Evolutionary conservation across 2,797 vertebrate species (phyloP).

Genomic region (Falco columbarius): DNA sequence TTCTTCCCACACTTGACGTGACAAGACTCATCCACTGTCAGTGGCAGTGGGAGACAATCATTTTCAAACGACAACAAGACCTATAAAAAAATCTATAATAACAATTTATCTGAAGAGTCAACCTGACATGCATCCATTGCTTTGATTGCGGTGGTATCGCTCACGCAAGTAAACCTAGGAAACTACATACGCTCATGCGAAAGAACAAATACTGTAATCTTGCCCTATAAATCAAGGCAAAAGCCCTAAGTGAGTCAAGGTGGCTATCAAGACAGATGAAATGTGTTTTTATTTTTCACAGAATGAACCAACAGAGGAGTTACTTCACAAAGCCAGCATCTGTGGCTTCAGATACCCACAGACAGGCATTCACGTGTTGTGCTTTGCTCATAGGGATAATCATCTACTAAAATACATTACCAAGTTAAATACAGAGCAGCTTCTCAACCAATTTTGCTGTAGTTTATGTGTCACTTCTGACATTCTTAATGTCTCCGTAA

Average conservation of each 20-base stretch:
- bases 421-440: not conserved
- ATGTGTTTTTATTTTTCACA: not conserved
- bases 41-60: not conserved
- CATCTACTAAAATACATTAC: not conserved
- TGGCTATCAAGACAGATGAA: conserved; percentile 7
- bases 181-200: not conserved
- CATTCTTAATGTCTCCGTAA: not conserved
- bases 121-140: not conserved
- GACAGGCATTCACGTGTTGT: not conserved
- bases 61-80: not conserved
- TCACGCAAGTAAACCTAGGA: not conserved
- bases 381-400: not conserved
- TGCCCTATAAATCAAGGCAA: not conserved
- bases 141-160: not conserved
- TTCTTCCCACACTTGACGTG: not conserved
- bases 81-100: not conserved
- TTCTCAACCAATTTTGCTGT: not conserved
- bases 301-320: not conserved
- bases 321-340: not conserved
- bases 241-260: not conserved
- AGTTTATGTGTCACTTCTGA: not conserved
- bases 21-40: not conserved
- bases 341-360: not conserved
- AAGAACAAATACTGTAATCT: not conserved
- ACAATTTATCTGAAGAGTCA: not conserved